phyloP scores from a whole-genome alignment of 2,888 invertebrate genomes.

The Diloba caeruleocephala region DNA sequence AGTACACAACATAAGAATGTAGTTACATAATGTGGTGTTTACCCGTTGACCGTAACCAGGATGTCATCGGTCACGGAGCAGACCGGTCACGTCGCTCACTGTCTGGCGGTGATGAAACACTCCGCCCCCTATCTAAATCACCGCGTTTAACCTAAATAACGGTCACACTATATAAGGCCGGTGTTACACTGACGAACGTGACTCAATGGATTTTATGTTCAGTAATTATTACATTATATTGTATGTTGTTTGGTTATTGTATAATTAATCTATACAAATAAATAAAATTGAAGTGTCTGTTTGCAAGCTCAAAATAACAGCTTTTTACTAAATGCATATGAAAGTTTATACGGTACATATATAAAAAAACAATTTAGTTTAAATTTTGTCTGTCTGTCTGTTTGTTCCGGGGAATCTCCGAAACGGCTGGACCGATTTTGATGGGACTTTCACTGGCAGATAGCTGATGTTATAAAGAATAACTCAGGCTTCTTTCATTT shows the following conservation, averaged over 20 bases:
- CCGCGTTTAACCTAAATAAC: conserved; percentile 55
- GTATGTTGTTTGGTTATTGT: neutral
- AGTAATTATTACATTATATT: neutral
- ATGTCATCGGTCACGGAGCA: conserved; percentile 55
- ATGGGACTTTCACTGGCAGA: too few relatives aligned
- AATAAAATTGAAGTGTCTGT: too few relatives aligned
- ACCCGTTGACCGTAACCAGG: conserved; percentile 35
- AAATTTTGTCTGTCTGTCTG: too few relatives aligned
- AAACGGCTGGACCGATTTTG: too few relatives aligned
- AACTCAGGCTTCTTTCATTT: too few relatives aligned
- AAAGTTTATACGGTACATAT: too few relatives aligned
- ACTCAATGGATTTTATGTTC: neutral
- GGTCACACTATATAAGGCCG: conserved; percentile 28
- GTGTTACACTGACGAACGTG: conserved; percentile 4
- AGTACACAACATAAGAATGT: neutral
- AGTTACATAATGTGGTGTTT: conserved; percentile 20
- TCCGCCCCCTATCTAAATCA: conserved; percentile 53
- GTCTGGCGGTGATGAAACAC: conserved; percentile 54
- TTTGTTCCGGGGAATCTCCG: too few relatives aligned
- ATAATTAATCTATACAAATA: too few relatives aligned
- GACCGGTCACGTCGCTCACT: conserved; percentile 49
- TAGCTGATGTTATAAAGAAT: too few relatives aligned
- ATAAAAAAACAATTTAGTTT: too few relatives aligned
- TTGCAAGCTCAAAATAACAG: too few relatives aligned
- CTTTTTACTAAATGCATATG: too few relatives aligned